These are phyloP conservation scores for Drosophila athabasca DNA, from an alignment of 1,140 invertebrate genomes.

Conservation along the genomic window DNA sequence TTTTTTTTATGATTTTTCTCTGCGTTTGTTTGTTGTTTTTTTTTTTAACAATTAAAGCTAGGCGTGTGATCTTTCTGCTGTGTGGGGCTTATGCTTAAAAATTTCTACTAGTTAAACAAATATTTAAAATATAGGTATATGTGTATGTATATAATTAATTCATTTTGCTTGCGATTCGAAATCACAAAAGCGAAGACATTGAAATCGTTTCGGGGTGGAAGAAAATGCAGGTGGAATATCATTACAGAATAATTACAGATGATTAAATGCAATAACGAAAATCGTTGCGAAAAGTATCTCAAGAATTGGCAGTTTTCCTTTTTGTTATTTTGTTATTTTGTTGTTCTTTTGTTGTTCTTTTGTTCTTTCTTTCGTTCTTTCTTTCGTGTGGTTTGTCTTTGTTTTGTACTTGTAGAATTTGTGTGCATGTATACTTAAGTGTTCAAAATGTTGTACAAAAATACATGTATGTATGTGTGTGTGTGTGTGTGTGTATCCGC, in stretches of 20 bases:
- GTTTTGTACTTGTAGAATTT: conserved; percentile 59
- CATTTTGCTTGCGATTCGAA: conserved; percentile 64
- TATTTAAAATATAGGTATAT: conserved; percentile 44
- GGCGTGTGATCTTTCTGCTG: conserved; percentile 45
- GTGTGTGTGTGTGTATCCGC: conserved; percentile 20
- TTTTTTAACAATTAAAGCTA: conserved; percentile 79
- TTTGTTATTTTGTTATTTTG: too few relatives aligned
- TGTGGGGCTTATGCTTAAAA: conserved; percentile 43
- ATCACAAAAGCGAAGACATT: conserved; percentile 75
- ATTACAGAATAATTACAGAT: background rate
- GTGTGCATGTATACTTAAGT: conserved; percentile 2
- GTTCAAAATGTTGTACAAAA: conserved; percentile 61
- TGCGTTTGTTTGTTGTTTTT: conserved; percentile 36
- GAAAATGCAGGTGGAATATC: conserved; percentile 56
- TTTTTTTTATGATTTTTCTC: conserved; percentile 35
- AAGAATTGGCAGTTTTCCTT: conserved; percentile 60
- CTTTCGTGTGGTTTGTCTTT: background rate
- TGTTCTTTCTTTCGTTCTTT: background rate
- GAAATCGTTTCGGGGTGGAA: conserved; percentile 52
- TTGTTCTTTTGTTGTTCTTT: too few relatives aligned
- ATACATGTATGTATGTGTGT: conserved; percentile 9
- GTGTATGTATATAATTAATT: conserved; percentile 22
- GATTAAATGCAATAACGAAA: conserved; percentile 56
- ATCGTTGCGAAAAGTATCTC: conserved; percentile 52
- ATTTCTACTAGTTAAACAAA: conserved; percentile 71